phyloP scores from a whole-genome alignment of 2,888 invertebrate genomes.

The Venustoraphidia nigricollis region DNA sequence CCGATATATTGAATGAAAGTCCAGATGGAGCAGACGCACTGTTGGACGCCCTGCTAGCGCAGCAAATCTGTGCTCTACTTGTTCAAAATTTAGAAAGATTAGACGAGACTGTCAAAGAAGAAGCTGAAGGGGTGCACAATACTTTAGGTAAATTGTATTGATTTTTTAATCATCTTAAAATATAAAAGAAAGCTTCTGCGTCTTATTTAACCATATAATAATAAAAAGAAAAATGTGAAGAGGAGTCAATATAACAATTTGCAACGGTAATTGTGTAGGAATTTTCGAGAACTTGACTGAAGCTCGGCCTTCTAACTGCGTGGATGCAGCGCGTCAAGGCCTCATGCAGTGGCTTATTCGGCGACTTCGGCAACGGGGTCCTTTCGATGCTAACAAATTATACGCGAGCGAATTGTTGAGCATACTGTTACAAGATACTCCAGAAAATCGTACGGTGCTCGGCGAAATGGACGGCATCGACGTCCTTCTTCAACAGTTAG shows the following conservation, averaged over 20 bases:
- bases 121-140: slow-evolving; percentile 92
- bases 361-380: slow-evolving; percentile 70
- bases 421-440: slow-evolving; percentile 82
- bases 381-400: slow-evolving; percentile 89
- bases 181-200: not conserved
- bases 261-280: slow-evolving; percentile 32
- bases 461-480: slow-evolving; percentile 96
- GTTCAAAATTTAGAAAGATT: slow-evolving; percentile 88
- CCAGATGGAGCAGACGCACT: slow-evolving; percentile 80
- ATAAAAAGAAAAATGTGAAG: too few relatives aligned
- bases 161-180: slow-evolving; percentile 2
- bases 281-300: slow-evolving; percentile 94
- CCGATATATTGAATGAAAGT: slow-evolving; percentile 88
- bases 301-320: slow-evolving; percentile 67
- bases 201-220: slow-evolving; percentile 1
- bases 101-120: slow-evolving; percentile 86
- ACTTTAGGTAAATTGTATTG: slow-evolving; percentile 49
- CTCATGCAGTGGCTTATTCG: slow-evolving; percentile 84
- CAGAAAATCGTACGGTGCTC: slow-evolving; percentile 61
- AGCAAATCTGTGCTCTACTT: slow-evolving; percentile 77
- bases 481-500: slow-evolving; percentile 84
- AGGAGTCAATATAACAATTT: not conserved
- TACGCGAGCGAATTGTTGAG: slow-evolving; percentile 94
- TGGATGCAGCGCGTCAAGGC: slow-evolving; percentile 80
- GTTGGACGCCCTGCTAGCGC: slow-evolving; percentile 74